These are phyloP conservation scores for Hyppa rectilinea DNA, from an alignment of 2,888 invertebrate genomes.

Conservation along the genomic window DNA sequence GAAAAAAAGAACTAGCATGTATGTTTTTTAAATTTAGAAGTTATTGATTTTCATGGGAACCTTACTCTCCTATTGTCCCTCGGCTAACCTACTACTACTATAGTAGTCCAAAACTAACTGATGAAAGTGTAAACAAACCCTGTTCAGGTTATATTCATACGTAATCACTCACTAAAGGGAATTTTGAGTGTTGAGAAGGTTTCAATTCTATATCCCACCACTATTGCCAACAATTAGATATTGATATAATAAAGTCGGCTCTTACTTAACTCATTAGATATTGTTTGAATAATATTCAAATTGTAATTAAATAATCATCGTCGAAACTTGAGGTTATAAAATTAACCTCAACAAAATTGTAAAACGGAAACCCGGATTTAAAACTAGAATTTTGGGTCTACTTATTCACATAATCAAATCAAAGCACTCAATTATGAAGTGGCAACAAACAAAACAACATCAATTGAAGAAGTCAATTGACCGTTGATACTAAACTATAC, in stretches of 20 bases:
- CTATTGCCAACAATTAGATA: background rate
- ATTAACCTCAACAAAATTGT: slow-evolving; percentile 1
- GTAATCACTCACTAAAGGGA: background rate
- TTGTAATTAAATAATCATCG: background rate
- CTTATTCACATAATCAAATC: background rate
- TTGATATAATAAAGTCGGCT: too few relatives aligned
- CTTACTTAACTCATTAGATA: too few relatives aligned
- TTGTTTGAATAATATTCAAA: background rate
- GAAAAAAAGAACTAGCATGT: too few relatives aligned
- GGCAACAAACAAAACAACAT: background rate
- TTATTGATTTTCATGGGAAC: too few relatives aligned
- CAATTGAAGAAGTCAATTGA: background rate
- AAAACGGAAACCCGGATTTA: background rate
- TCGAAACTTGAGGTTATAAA: background rate
- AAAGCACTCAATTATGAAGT: background rate
- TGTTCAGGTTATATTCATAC: background rate
- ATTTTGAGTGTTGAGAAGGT: background rate
- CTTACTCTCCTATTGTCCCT: too few relatives aligned
- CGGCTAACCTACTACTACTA: too few relatives aligned
- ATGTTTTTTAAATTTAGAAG: too few relatives aligned
- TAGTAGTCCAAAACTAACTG: background rate
- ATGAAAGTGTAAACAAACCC: background rate
- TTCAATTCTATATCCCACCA: background rate
- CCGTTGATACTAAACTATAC: background rate
- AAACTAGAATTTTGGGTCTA: background rate